phyloP scores from a whole-genome alignment of 2,888 invertebrate species.

The Drosophila nr. fundita region DNA sequence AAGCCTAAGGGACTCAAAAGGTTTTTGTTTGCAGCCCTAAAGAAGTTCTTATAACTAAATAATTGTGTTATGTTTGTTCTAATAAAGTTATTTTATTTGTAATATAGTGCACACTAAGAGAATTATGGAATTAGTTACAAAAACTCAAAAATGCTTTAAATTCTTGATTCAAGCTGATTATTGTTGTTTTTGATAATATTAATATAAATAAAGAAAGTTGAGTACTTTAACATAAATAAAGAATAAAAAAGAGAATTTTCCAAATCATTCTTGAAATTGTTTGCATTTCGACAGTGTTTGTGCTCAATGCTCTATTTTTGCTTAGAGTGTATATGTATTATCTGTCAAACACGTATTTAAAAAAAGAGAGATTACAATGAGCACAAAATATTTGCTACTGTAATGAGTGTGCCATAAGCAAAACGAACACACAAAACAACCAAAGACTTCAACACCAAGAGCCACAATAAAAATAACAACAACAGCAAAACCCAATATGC shows the following conservation, averaged over 20 bases:
- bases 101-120: neutral
- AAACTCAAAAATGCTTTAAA: neutral
- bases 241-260: neutral
- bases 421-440: constrained; percentile 20
- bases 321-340: neutral
- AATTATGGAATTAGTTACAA: neutral
- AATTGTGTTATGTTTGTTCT: neutral
- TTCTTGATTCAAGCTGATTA: neutral
- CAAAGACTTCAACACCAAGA: constrained; percentile 37
- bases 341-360: constrained; percentile 32
- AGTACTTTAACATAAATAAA: neutral
- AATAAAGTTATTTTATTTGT: neutral
- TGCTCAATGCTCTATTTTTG: neutral
- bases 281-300: neutral
- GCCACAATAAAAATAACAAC: constrained; percentile 33
- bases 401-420: constrained; percentile 37
- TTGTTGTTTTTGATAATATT: neutral
- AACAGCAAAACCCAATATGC: constrained; percentile 60
- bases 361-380: constrained; percentile 50
- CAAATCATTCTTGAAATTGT: neutral
- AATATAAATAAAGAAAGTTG: too few species aligned
- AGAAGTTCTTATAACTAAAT: neutral
- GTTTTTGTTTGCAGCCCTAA: neutral
- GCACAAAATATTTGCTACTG: constrained; percentile 45
- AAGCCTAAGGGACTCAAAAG: neutral